Evolutionary conservation across 2,113 vertebrate genomes (phyloP).

Genomic region (Pteruthius melanotis): DNA sequence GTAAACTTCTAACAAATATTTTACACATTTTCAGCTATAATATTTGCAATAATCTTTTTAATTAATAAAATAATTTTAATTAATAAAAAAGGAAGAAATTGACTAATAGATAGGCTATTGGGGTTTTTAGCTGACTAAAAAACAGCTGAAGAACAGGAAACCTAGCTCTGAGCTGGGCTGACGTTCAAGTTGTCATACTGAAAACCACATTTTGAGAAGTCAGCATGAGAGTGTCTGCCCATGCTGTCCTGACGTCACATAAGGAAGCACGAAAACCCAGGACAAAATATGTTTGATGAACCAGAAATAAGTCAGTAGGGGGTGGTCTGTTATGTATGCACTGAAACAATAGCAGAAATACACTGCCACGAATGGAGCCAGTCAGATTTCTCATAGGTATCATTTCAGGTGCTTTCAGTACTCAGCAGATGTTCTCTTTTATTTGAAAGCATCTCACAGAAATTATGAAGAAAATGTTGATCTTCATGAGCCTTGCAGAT

Average conservation of each 20-base stretch:
- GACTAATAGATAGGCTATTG: background rate
- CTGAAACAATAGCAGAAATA: background rate
- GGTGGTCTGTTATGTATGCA: background rate
- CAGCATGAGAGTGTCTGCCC: background rate
- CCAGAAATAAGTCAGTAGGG: background rate
- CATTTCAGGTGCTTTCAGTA: background rate
- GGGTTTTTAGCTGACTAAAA: rapidly evolving
- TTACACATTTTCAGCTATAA: background rate
- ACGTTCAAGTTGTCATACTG: background rate
- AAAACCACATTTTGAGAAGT: background rate
- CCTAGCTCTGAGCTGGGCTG: background rate
- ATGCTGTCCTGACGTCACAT: background rate
- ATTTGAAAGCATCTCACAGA: background rate
- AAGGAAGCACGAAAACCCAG: background rate
- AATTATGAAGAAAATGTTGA: background rate
- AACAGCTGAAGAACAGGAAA: background rate
- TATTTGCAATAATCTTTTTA: background rate
- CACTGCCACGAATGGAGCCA: rapidly evolving
- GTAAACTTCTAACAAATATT: background rate
- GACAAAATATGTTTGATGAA: background rate
- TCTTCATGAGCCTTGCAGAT: background rate
- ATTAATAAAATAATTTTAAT: background rate
- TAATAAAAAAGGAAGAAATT: background rate
- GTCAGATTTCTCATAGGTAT: background rate
- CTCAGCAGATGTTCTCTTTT: background rate